Evolutionary conservation across 2,113 vertebrate species (phyloP).

Genomic region (Centropus bengalensis): DNA sequence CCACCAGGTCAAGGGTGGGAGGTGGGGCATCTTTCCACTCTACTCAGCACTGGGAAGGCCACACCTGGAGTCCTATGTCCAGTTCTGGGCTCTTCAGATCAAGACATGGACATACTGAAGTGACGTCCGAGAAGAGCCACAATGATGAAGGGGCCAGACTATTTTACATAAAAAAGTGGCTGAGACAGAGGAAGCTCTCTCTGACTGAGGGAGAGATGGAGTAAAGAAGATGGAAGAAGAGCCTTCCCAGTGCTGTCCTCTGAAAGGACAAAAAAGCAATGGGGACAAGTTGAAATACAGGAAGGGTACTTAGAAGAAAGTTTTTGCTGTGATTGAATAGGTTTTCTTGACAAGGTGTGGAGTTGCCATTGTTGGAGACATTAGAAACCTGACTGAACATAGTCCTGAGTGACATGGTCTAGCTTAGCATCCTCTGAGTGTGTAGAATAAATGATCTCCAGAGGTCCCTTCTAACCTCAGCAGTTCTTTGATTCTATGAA

Average conservation of each 20-base stretch:
- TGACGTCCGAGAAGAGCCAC: neutral
- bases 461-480: neutral
- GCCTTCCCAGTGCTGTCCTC: neutral
- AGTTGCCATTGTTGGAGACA: neutral
- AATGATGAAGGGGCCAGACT: neutral
- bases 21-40: neutral
- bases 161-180: neutral
- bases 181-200: neutral
- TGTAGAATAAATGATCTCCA: neutral
- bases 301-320: neutral
- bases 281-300: neutral
- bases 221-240: neutral
- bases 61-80: rapidly evolving
- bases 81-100: neutral
- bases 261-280: neutral
- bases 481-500: neutral
- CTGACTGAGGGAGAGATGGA: neutral
- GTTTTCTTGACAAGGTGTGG: neutral
- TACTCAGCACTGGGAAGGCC: neutral
- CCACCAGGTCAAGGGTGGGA: neutral
- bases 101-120: neutral
- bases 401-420: neutral
- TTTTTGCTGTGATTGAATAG: neutral
- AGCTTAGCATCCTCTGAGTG: neutral
- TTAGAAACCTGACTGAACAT: neutral